Evolutionary conservation across 2,888 invertebrate genomes (phyloP).

Genomic region (Papilio protenor): DNA sequence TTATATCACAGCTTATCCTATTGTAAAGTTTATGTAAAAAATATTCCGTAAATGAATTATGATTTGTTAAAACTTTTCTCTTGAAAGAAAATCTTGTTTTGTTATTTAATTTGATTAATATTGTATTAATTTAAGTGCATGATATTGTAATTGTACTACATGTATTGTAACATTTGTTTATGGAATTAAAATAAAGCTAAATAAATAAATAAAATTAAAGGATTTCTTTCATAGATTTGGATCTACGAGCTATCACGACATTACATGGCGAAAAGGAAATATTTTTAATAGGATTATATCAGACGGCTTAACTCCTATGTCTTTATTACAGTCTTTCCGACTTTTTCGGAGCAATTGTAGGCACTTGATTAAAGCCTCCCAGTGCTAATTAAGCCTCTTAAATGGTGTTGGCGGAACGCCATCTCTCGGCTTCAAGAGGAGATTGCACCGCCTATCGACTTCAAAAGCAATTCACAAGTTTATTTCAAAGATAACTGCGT

Average conservation of each 20-base stretch:
- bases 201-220: too few species aligned
- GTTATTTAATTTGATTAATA: too few species aligned
- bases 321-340: slow-evolving; percentile 13
- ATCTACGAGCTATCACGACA: too few species aligned
- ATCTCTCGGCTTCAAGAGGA: slow-evolving; percentile 22
- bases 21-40: neutral
- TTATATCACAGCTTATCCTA: neutral
- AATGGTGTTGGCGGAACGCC: slow-evolving; percentile 40
- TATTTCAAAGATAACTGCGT: slow-evolving; percentile 36
- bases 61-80: too few species aligned
- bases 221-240: too few species aligned
- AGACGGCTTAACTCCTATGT: slow-evolving; percentile 3
- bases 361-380: slow-evolving; percentile 38
- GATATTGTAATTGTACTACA: too few species aligned
- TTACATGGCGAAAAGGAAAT: neutral
- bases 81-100: too few species aligned
- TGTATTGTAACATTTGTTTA: too few species aligned
- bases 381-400: slow-evolving; percentile 34
- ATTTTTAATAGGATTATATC: neutral
- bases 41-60: neutral
- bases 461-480: slow-evolving; percentile 36
- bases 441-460: slow-evolving; percentile 35
- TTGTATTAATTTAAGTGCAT: too few species aligned
- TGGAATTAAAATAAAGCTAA: too few species aligned
- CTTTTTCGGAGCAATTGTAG: slow-evolving; percentile 38